Evolutionary conservation across 1,140 invertebrate species (phyloP).

Genomic region (Pteromalus puparum): DNA sequence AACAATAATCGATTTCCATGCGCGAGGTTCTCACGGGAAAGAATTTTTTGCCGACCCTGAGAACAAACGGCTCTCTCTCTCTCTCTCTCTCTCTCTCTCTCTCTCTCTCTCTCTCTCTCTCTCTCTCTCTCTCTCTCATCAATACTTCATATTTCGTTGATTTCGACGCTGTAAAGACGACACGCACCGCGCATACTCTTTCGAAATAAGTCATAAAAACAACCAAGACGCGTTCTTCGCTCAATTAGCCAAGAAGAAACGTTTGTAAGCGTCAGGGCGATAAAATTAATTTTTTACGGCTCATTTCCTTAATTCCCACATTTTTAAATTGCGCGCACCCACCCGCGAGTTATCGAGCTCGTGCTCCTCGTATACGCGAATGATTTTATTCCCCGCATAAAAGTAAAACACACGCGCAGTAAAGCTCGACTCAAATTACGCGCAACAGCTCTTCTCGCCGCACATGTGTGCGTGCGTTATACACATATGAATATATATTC

Average conservation of each 20-base stretch:
- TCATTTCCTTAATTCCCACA: not conserved
- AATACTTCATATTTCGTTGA: too few relatives aligned
- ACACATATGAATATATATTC: not conserved
- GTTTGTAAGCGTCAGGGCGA: too few relatives aligned
- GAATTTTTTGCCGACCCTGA: not conserved
- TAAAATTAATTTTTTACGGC: not conserved
- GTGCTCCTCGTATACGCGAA: too few relatives aligned
- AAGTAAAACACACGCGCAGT: not conserved
- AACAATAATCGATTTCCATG: slow-evolving; percentile 27
- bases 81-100: too few relatives aligned
- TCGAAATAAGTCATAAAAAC: too few relatives aligned
- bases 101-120: too few relatives aligned
- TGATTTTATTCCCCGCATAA: not conserved
- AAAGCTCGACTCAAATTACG: not conserved
- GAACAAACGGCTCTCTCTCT: too few relatives aligned
- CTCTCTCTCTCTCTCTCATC: too few relatives aligned
- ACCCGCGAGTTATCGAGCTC: not conserved
- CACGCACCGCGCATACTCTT: too few relatives aligned
- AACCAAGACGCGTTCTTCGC: too few relatives aligned
- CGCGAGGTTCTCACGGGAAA: not conserved
- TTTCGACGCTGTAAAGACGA: too few relatives aligned
- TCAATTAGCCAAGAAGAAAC: not conserved
- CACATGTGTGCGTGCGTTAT: not conserved
- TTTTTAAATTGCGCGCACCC: not conserved
- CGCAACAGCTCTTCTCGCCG: not conserved